Base-by-base conservation (phyloP, 2,797 vertebrate species). In the Neomorphus geoffroyi region DNA sequence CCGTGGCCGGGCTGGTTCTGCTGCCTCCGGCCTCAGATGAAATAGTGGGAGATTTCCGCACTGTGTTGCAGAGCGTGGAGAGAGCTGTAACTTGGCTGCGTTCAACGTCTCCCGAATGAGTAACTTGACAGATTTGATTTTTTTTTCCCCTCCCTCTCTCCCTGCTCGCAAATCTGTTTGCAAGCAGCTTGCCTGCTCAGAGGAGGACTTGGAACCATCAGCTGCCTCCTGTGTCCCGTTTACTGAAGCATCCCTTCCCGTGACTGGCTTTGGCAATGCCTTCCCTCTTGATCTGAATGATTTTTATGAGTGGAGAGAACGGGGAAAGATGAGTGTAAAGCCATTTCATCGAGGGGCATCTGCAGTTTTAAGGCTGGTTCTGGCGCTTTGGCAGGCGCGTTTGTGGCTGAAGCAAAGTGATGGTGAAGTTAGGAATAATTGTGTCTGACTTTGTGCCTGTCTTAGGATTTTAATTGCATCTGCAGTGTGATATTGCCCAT, bases 161-260 rank as follows among this genome's bases (percentile, higher is more conserved):
- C 5, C 87, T 83, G 66, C 80, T 95, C 94, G 94, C 90, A 96
- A 95, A 95, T 95, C 95, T 93, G 94, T 97, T 96, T 97, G 95
- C 95, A 96, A 97, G 94, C 95, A 95, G 94, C 92, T 93, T 95
- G 94, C 88, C 87, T 91, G 85, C 95, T 92, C 11, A n/a, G 69
- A 92, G 88, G 88, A 95, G 91, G 93, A 85, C 91, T 94, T 96
- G 96, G 93, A 96, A 96, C 32, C 61, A 16, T 87, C 64, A 9
- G 13, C 86, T 96, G 95, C 93, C 94, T 95, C 91, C 87, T 46
- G 84, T 23, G 28, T 58, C 45, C 88, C 81, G 0, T 78, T 91
- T 62, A 48, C 92, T 51, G 71, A 67, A 86, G 94, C 94, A 80
- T 94, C 92, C 71, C 75, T 92, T 54, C 56, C 67, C 9, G 14